Evolutionary conservation across 2,888 invertebrate species (phyloP).

Genomic region (Silvanus unidentatus): DNA sequence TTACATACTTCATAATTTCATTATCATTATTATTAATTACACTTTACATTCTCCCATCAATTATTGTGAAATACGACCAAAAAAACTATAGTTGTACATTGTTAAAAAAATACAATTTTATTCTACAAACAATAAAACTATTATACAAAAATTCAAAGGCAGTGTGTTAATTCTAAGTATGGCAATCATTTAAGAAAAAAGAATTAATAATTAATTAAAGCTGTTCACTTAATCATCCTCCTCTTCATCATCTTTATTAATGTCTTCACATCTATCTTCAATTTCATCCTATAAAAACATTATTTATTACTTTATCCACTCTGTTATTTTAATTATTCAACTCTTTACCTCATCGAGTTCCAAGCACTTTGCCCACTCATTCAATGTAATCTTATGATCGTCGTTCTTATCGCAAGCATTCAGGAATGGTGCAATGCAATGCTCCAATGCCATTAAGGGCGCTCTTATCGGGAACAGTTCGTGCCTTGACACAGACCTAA

Average conservation of each 20-base stretch:
- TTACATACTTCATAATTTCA: no score
- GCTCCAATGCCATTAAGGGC: constrained; percentile 91
- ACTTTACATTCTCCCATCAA: no score
- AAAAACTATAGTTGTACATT: no score
- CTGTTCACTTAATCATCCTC: no score
- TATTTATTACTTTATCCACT: neutral
- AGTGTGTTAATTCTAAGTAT: no score
- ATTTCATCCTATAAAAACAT: constrained; percentile 58
- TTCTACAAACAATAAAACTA: constrained; percentile 2
- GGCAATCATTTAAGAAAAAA: constrained; percentile 2
- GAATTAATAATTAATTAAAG: constrained; percentile 6
- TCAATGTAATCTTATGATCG: constrained; percentile 84
- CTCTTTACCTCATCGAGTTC: constrained; percentile 69
- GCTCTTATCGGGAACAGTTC: constrained; percentile 95
- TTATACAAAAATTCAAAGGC: constrained; percentile 5
- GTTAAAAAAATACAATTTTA: constrained; percentile 7
- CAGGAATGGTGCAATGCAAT: constrained; percentile 95
- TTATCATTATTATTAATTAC: no score
- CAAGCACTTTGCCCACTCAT: constrained; percentile 88
- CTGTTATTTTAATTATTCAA: no score
- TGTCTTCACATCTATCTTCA: constrained; percentile 73
- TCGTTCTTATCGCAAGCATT: constrained; percentile 83
- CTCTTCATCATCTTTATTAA: constrained; percentile 46
- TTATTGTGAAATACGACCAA: no score
- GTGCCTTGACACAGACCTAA: constrained; percentile 77